Evolutionary conservation across 2,888 invertebrate genomes (phyloP), one percentile per base, ranked within the genome.

Genomic region (Lepidochitona cinerea): DNA sequence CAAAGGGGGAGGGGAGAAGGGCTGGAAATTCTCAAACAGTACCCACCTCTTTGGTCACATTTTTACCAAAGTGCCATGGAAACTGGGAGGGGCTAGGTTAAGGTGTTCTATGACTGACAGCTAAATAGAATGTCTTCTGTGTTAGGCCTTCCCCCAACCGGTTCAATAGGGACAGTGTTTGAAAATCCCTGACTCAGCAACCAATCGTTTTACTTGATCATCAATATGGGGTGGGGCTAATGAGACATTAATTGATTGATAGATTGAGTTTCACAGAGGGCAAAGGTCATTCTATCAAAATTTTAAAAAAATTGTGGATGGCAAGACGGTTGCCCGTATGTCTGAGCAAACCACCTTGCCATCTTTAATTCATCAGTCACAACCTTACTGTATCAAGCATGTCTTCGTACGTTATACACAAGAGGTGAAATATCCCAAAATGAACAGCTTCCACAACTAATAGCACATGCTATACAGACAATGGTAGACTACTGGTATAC

Each of bases 281-380:
- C 83, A 85, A 85, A 85, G 85, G 83, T 85, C 85, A 85, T 53
- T 69, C 77, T 71, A 77, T 79, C 76, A 75, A 78, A 75, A 66
- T 85, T 85, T 85, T 84, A 81, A 85, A 84, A 84, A 84, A 84
- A 76, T 74, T 72, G 41, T 73, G 70, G 52, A 49, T 7, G 66
- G 75, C 73, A 75, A 75, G 76, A 75, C 64, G 69, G 77, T 73
- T 75, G 79, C 75, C 74, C 68, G 53, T 41, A 49, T 23, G 18
- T 12, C 18, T n/a, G 49, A 23, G 23, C n/a, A 18, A 49, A 49
- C 49, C 49, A 49, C 49, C 49, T 49, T 49, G 49, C 49, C 49
- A 49, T 49, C 49, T 49, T 49, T 49, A 49, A 4, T 49, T 49
- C 49, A 49, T 49, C 49, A 49, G 18, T 49, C 49, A 49, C 49